Evolutionary conservation across 2,797 vertebrate species (phyloP), one percentile per base, ranked within the genome.

Genomic region (Manis pentadactyla): DNA sequence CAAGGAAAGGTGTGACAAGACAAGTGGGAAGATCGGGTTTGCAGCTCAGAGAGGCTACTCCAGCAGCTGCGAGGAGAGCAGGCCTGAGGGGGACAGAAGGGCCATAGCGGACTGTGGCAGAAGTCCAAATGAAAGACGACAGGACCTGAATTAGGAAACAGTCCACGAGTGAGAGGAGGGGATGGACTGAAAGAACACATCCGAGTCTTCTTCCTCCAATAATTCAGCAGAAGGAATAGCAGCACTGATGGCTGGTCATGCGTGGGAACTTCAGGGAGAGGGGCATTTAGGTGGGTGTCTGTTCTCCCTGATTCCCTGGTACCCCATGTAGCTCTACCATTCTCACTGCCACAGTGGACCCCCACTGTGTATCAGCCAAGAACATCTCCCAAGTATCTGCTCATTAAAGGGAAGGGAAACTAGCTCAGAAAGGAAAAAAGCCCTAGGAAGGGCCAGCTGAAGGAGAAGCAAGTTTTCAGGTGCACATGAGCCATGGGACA

Each of bases 21-120:
- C 0, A 0, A 29, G 71, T 8, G 10, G n/a, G 37, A 34, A 14
- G 27, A 8, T 21, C 0, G 0, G 9, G 6, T 57, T 10, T 84
- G 37, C 11, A 49, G 31, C 71, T 86, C 63, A 63, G 64, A 63
- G 23, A 29, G 5, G 14, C 46, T 31, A 29, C 42, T 66, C 29
- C 27, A 77, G 39, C 74, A 73, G 34, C 27, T 15, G 5, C 15
- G 29, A 83, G 46, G 37, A 84, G 27, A 39, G 31, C 25, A 42
- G 42, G 11, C 27, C 9, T 5, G 7, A 74, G 13, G 29, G 64
- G 21, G 25, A 5, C 9, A 8, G 37, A 49, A 5, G 1, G 39
- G 17, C 18, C 55, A 39, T 46, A 49, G 55, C 17, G 74, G 39
- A 18, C 11, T 12, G 15, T 31, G 34, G n/a, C 25, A 29, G 42